These are phyloP conservation scores for Pipistrellus pipistrellus DNA, from an alignment of 2,797 vertebrate species.

Conservation along the genomic window DNA sequence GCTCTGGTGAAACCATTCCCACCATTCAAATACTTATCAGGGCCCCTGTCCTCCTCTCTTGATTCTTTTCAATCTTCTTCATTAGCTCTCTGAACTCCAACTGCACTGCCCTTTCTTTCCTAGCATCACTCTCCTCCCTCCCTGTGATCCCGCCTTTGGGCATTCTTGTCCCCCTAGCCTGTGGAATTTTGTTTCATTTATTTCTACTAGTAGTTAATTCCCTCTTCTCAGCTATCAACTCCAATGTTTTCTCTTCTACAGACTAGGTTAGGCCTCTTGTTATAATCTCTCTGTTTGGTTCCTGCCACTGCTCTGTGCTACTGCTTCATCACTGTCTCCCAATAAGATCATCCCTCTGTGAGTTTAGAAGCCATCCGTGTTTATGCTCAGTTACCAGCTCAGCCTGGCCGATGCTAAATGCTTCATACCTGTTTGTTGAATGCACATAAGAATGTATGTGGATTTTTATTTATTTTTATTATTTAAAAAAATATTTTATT, in stretches of 20 bases:
- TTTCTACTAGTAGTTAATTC: neutral
- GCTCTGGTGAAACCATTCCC: neutral
- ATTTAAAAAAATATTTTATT: too few species aligned
- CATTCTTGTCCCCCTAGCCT: neutral
- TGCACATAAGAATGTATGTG: neutral
- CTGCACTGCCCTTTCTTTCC: neutral
- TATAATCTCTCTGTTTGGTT: neutral
- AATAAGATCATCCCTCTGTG: neutral
- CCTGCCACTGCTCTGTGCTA: neutral
- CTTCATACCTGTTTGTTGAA: slow-evolving; percentile 22
- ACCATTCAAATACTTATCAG: neutral
- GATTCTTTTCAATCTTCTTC: neutral
- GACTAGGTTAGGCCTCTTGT: neutral
- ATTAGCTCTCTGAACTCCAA: neutral
- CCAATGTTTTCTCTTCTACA: neutral
- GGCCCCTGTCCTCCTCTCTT: neutral
- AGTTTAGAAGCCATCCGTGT: neutral
- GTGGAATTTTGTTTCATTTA: neutral
- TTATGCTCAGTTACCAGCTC: neutral
- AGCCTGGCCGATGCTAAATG: neutral
- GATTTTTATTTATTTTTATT: neutral
- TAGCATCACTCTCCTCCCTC: neutral
- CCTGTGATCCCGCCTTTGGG: neutral
- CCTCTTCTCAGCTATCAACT: neutral
- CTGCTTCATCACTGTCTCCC: neutral